phyloP scores from a whole-genome alignment of 2,797 vertebrate species.

The Labroides dimidiatus region DNA sequence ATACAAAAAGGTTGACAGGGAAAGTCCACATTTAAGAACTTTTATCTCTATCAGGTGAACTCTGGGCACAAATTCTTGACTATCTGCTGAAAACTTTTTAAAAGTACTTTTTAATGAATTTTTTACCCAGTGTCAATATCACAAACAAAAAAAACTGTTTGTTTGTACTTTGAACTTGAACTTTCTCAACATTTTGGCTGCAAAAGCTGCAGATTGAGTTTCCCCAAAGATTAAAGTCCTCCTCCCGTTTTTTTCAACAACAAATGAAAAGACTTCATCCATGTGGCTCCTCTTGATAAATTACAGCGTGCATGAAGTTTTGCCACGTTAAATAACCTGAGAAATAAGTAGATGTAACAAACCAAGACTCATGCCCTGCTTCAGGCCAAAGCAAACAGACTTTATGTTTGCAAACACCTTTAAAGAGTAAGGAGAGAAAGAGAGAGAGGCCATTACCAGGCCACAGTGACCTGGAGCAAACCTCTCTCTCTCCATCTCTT shows the following conservation, averaged over 20 bases:
- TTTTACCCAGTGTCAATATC: slow-evolving; percentile 20
- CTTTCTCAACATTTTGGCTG: slow-evolving; percentile 15
- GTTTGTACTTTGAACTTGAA: slow-evolving; percentile 52
- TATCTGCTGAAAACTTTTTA: slow-evolving; percentile 44
- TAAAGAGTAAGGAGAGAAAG: slow-evolving; percentile 36
- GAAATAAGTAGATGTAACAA: slow-evolving; percentile 63
- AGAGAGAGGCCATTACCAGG: slow-evolving; percentile 49
- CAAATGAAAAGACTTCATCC: slow-evolving; percentile 41
- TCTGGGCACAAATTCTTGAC: not conserved
- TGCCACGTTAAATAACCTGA: slow-evolving; percentile 58
- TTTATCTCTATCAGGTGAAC: slow-evolving; percentile 14
- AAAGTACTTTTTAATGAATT: slow-evolving; percentile 29
- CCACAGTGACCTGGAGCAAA: slow-evolving; percentile 69
- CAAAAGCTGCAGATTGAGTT: slow-evolving; percentile 22
- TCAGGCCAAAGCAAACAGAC: slow-evolving; percentile 70
- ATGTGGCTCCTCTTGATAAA: slow-evolving; percentile 72
- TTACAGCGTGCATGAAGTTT: slow-evolving; percentile 55
- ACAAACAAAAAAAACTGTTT: slow-evolving; percentile 39
- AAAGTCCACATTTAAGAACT: not conserved
- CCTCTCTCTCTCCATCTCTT: slow-evolving; percentile 36
- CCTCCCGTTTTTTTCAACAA: slow-evolving; percentile 4
- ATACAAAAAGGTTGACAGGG: not conserved
- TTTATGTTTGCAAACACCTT: slow-evolving; percentile 67
- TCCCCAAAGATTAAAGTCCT: slow-evolving; percentile 8
- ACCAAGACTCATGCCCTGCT: slow-evolving; percentile 34